These are phyloP conservation scores for Stratiolaelaps scimitus DNA, from an alignment of 1,140 invertebrate species.

Conservation along the genomic window DNA sequence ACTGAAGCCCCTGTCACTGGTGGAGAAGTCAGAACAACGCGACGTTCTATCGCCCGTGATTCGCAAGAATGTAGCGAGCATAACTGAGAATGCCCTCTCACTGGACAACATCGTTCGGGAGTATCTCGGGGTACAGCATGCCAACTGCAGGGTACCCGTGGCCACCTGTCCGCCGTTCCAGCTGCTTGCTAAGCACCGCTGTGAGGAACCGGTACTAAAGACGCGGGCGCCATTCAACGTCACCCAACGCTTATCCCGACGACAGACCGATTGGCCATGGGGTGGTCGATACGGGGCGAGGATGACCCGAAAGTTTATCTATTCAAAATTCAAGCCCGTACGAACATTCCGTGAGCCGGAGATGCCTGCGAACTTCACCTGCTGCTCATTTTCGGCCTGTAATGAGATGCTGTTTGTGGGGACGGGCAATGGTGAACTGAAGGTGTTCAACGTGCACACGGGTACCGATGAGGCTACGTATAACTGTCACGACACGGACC, in stretches of 20 bases:
- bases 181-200: constrained; percentile 39
- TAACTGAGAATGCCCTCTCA: constrained; percentile 53
- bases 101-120: constrained; percentile 85
- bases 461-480: constrained; percentile 63
- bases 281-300: constrained; percentile 47
- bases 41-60: constrained; percentile 52
- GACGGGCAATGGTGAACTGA: constrained; percentile 71
- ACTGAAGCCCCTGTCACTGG: neutral
- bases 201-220: constrained; percentile 38
- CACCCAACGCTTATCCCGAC: constrained; percentile 44
- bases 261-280: constrained; percentile 39
- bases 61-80: constrained; percentile 76
- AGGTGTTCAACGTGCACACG: constrained; percentile 66
- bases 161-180: constrained; percentile 49
- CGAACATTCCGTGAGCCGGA: constrained; percentile 61
- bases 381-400: constrained; percentile 59
- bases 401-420: constrained; percentile 69
- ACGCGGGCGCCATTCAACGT: constrained; percentile 33
- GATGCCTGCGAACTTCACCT: constrained; percentile 67
- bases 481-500: constrained; percentile 65
- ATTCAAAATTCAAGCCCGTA: constrained; percentile 75
- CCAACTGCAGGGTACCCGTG: constrained; percentile 45
- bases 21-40: constrained; percentile 20
- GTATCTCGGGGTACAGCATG: constrained; percentile 78
- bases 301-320: constrained; percentile 64